Percentiles rank a stretch among this genome's conserved stretches.
phyloP scores from a whole-genome alignment of 2,797 vertebrate species.

The Micromesistius poutassou region DNA sequence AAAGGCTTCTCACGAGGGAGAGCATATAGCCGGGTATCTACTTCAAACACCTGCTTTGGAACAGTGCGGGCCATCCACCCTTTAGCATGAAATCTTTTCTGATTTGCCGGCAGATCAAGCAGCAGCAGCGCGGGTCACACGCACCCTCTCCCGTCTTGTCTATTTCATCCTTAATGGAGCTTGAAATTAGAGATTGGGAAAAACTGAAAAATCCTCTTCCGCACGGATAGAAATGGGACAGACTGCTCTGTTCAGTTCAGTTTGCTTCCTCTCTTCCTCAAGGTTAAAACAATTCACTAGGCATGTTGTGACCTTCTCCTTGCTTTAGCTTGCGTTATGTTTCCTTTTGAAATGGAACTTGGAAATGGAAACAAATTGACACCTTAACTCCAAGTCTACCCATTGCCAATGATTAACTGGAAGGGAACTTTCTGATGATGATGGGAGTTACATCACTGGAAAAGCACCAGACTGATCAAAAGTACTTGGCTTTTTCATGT shows the following conservation, averaged over 20 bases:
- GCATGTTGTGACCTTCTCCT: no score
- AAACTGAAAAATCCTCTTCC: not conserved
- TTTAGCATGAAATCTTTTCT: not conserved
- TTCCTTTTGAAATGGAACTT: no score
- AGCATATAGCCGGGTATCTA: not conserved
- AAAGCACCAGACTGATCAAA: not conserved
- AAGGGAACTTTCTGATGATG: not conserved
- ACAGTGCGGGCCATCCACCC: not conserved
- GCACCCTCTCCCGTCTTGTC: not conserved
- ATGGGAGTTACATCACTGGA: not conserved
- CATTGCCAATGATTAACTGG: not conserved
- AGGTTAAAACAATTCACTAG: no score
- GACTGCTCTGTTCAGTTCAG: not conserved
- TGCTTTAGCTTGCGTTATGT: no score
- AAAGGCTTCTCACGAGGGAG: not conserved
- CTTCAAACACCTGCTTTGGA: not conserved
- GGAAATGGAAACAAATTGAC: no score
- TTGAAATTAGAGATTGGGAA: conserved; percentile 5
- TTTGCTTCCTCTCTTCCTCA: no score
- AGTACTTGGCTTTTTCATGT: not conserved
- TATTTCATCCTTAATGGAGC: conserved; percentile 1
- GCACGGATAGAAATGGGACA: not conserved
- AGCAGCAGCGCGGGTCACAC: not conserved
- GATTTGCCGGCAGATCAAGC: not conserved
- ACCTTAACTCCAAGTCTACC: not conserved